These are phyloP conservation scores for Gastracanthus pulcherrimus DNA, from an alignment of 2,888 invertebrate species.

Conservation along the genomic window DNA sequence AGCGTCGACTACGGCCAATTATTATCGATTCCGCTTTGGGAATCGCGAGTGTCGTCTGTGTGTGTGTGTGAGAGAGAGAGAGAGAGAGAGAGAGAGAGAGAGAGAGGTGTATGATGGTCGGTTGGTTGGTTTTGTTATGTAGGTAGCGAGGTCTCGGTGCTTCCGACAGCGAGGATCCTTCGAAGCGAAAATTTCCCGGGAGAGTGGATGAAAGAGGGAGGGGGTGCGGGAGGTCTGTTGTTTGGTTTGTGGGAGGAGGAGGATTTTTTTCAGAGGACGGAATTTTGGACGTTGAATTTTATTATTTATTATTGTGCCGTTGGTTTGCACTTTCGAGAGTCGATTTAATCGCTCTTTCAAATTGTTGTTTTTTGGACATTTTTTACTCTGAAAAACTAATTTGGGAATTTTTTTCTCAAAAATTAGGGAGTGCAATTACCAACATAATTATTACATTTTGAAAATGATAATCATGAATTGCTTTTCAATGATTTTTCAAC, in stretches of 20 bases:
- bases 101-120: too few relatives aligned
- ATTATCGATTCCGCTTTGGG: constrained; percentile 48
- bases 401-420: not conserved
- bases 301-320: not conserved
- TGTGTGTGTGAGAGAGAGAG: not conserved
- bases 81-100: too few relatives aligned
- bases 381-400: not conserved
- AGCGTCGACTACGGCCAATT: constrained; percentile 43
- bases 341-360: not conserved
- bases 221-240: not conserved
- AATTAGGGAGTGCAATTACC: too few relatives aligned
- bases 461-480: too few relatives aligned
- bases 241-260: not conserved
- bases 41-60: not conserved
- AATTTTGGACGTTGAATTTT: not conserved
- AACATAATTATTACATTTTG: too few relatives aligned
- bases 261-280: not conserved
- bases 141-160: not conserved
- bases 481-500: too few relatives aligned
- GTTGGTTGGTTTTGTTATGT: too few relatives aligned
- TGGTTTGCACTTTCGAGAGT: not conserved
- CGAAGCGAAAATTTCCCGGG: not conserved
- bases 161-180: not conserved
- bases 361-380: not conserved
- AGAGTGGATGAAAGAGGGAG: too few relatives aligned